Base-by-base conservation (phyloP, 2,797 vertebrate species). In the Bucorvus abyssinicus region DNA sequence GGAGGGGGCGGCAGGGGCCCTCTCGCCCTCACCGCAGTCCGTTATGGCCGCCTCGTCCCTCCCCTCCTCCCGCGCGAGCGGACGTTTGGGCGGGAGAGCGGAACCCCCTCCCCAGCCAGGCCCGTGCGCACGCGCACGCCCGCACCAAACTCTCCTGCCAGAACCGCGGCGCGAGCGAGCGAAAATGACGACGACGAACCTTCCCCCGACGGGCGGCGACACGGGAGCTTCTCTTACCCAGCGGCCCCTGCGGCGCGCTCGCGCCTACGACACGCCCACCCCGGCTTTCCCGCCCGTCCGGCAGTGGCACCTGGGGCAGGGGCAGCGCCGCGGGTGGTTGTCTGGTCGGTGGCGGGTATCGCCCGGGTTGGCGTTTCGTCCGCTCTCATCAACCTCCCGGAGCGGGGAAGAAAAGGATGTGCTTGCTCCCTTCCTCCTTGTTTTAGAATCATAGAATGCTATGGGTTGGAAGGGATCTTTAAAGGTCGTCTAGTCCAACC, bases 381-480 rank as follows among this genome's bases (percentile, higher is more conserved):
- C 2, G 5, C 6, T 78, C 44, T 65, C 19, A 0, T 7, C 53
- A 2, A 10, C 10, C 12, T 29, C 11, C 19, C 5, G 0, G 16
- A 4, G 22, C 3, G 14, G 23, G 6, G 3, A 14, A 7, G 40
- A 2, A 9, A 8, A 8, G 13, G 1, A 4, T 26, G 12, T 27
- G 30, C 12, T 61, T 18, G 7, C 8, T 6, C 9, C 6, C 10
- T 36, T 29, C 14, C 34, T 10, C 60, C 32, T 63, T 56, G 77
- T 22, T 47, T 32, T 23, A n/a, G 36, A 29, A 61, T 29, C 59
- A 38, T 16, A 61, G 36, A 20, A 61, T 9, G 26, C 24, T 30
- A 29, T 27, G 36, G 38, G 60, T 12, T 40, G 60, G 38, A 42
- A 63, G 38, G 20, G 60, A 42, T 26, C 60, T 63, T 24, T 53